phyloP scores from a whole-genome alignment of 2,888 invertebrate genomes.

The Platynereis dumerilii region DNA sequence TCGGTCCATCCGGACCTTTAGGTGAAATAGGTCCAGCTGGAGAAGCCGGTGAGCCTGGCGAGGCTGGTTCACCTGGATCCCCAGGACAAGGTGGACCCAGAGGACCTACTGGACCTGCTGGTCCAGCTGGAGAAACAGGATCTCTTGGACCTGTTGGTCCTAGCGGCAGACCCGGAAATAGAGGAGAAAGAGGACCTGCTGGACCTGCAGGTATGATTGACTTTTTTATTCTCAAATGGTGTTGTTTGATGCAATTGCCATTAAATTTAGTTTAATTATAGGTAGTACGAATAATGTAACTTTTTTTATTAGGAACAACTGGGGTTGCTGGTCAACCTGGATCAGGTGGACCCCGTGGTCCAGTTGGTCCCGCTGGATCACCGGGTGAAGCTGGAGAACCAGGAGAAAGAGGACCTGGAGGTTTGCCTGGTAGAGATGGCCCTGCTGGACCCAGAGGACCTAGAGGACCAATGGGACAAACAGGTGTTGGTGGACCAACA shows the following conservation, averaged over 20 bases:
- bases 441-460: background rate
- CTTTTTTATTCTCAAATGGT: no score
- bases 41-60: conserved; percentile 12
- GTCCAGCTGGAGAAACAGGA: conserved; percentile 24
- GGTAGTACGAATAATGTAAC: no score
- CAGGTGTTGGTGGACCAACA: conserved; percentile 5
- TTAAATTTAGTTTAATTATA: no score
- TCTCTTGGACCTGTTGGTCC: conserved; percentile 24
- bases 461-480: conserved; percentile 8
- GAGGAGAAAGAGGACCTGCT: conserved; percentile 14
- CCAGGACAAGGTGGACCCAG: conserved; percentile 25
- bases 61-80: conserved; percentile 65
- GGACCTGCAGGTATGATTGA: conserved; percentile 27
- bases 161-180: conserved; percentile 30
- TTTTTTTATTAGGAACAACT: conserved; percentile 2
- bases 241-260: no score
- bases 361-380: conserved; percentile 24
- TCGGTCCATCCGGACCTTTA: conserved; percentile 13
- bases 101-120: conserved; percentile 11
- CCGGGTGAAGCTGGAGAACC: conserved; percentile 12
- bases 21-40: conserved; percentile 20
- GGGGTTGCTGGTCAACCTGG: conserved; percentile 8
- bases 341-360: conserved; percentile 8
- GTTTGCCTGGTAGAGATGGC: conserved; percentile 4
- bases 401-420: conserved; percentile 5